A percentile compares a stretch with the other conserved stretches of the same genome.
Evolutionary conservation across 2,888 invertebrate species (phyloP).

Genomic region (Drosophila maculinotata): DNA sequence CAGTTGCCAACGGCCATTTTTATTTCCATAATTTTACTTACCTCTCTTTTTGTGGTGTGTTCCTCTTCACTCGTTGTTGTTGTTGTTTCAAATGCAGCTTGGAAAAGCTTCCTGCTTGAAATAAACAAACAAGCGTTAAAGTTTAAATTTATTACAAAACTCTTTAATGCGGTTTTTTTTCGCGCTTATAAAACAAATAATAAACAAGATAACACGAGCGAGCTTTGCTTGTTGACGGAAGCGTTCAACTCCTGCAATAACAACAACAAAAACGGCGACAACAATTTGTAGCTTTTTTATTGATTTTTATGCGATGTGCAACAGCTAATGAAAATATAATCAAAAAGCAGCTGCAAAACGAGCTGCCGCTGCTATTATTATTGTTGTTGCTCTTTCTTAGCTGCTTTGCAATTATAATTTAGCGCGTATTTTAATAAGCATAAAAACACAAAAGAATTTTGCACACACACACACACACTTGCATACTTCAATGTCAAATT

Average conservation of each 20-base stretch:
- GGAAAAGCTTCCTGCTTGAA: conserved; percentile 44
- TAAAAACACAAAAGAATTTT: conserved; percentile 71
- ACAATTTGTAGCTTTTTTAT: conserved; percentile 55
- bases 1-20: conserved; percentile 47
- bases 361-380: conserved; percentile 25
- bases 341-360: conserved; percentile 38
- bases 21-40: conserved; percentile 31
- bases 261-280: conserved; percentile 32
- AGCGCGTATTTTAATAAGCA: conserved; percentile 50
- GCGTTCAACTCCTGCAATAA: conserved; percentile 52
- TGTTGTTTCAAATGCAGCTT: conserved; percentile 53
- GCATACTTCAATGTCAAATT: conserved; percentile 72
- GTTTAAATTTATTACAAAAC: conserved; percentile 27
- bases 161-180: conserved; percentile 28
- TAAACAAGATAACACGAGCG: conserved; percentile 33
- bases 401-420: conserved; percentile 49
- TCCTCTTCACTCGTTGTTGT: conserved; percentile 20
- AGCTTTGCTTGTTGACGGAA: conserved; percentile 68
- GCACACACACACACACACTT: conserved; percentile 48
- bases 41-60: conserved; percentile 24
- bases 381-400: conserved; percentile 26
- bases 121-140: conserved; percentile 30
- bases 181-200: conserved; percentile 30
- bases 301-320: conserved; percentile 70
- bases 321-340: conserved; percentile 51